phyloP scores from a whole-genome alignment of 2,113 vertebrate species.

The Neoarius graeffei region DNA sequence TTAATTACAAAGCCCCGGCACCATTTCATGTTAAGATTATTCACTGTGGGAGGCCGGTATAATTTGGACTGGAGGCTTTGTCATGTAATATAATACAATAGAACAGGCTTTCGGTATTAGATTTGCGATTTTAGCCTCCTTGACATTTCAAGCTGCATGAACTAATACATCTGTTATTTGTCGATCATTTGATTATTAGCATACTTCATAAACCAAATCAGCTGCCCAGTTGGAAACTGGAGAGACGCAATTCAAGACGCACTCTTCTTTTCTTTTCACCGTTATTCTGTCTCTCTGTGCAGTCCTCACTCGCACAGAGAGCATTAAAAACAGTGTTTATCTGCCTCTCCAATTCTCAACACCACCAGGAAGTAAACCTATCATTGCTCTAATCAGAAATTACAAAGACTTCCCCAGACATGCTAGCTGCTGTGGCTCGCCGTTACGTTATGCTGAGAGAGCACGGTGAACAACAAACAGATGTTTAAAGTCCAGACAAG shows the following conservation, averaged over 20 bases:
- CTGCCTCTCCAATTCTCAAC: conserved; percentile 64
- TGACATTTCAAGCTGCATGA: conserved; percentile 84
- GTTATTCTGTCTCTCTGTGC: conserved; percentile 13
- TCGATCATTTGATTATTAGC: conserved; percentile 86
- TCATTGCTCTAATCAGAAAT: conserved; percentile 74
- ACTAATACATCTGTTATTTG: conserved; percentile 85
- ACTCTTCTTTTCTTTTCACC: conserved; percentile 41
- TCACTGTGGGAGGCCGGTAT: conserved; percentile 78
- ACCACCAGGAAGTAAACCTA: conserved; percentile 67
- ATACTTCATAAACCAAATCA: conserved; percentile 83
- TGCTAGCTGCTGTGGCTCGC: conserved; percentile 56
- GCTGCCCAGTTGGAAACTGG: conserved; percentile 73
- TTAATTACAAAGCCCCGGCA: conserved; percentile 79
- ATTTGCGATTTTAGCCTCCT: conserved; percentile 81
- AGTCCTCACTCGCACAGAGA: conserved; percentile 46
- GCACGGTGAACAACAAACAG: background rate
- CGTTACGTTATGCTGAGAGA: background rate
- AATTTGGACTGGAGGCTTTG: conserved; percentile 81
- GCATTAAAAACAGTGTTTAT: conserved; percentile 65
- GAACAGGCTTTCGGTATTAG: conserved; percentile 80
- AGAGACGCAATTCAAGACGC: conserved; percentile 64
- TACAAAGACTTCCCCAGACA: conserved; percentile 70
- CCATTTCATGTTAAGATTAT: conserved; percentile 79
- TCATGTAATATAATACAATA: conserved; percentile 79
- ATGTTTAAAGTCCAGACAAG: conserved; percentile 11